Base-by-base conservation (phyloP, 2,797 vertebrate genomes). In the Notolabrus celidotus region DNA sequence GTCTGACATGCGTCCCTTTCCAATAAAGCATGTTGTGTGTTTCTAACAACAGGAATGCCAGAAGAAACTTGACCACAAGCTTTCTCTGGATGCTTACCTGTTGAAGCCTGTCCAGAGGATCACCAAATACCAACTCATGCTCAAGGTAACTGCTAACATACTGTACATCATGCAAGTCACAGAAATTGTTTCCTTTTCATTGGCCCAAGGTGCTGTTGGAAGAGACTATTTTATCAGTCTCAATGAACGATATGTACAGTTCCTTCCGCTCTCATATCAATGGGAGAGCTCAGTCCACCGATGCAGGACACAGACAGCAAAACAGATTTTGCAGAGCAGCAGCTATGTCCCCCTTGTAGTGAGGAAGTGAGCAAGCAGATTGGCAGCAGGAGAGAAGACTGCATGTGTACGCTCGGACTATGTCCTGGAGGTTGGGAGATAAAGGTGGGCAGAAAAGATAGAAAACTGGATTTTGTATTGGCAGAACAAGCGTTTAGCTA, bases 61-160 rank as follows among this genome's bases (percentile, higher is more conserved):
- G 75, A 96, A 96, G 87, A 97, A 97, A 69, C 62, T 98, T 88
- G 97, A 97, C 80, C 97, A 99, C 85, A 97, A 96, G 14, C 94
- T 98, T 16, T 96, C 97, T 0, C 93, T 99, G 84, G 96, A 98
- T 87, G 95, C 96, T 4, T 99, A 98, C 88, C 93, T 99, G 23
- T 89, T 97, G 83, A 97, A 96, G 85, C 97, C 97, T 2, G 96
- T 97, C 47, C 96, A 97, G 90, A 96, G 97, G 83, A 97, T 99
- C 88, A 96, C 94, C 45, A 98, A 99, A 69, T 99, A 98, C 86
- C 97, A 98, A 77, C 85, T 95, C 60, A 93, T 99, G 85, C 87
- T 99, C 50, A 98, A 98, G 94, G 97, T 94, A 92, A 85, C 8
- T 2, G 14, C 6, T 25, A 46, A n/a, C n/a, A n/a, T n/a, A 23